phyloP scores from a whole-genome alignment of 1,140 invertebrate species.

The Cephus cinctus region DNA sequence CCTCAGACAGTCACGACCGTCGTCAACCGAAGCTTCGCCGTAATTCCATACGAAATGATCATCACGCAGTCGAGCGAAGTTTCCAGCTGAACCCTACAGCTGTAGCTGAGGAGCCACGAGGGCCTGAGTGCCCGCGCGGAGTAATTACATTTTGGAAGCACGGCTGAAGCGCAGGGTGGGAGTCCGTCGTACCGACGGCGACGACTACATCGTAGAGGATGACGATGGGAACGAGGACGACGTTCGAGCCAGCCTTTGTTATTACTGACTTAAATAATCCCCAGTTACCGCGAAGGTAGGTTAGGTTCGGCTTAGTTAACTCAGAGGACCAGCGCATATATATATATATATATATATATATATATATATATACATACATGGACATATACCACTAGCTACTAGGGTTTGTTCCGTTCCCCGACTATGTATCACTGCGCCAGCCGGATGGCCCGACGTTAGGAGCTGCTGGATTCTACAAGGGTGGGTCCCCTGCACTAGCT shows the following conservation, averaged over 20 bases:
- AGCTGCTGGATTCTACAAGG: neutral
- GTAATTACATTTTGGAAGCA: constrained; percentile 36
- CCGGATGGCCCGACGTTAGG: neutral
- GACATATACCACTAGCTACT: too few species aligned
- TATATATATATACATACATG: too few species aligned
- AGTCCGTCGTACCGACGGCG: neutral
- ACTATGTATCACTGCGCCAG: constrained; percentile 2
- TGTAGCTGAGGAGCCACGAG: constrained; percentile 24
- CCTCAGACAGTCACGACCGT: too few species aligned
- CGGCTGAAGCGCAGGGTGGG: constrained; percentile 4
- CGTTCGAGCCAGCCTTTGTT: constrained; percentile 21
- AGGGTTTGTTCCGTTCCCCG: constrained; percentile 4
- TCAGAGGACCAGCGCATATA: too few species aligned
- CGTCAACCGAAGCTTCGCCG: too few species aligned
- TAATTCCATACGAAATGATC: too few species aligned
- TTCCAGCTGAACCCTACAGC: too few species aligned
- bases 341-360: too few species aligned
- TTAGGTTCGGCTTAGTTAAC: constrained; percentile 14
- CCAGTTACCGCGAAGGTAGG: constrained; percentile 8
- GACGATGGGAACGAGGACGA: constrained; percentile 1
- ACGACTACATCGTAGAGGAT: constrained; percentile 9
- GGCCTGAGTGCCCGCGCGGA: constrained; percentile 21
- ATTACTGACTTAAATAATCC: constrained; percentile 34
- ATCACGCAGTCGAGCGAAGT: too few species aligned
- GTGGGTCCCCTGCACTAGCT: too few species aligned